Evolutionary conservation across 2,113 vertebrate species (phyloP).

Genomic region (Antigone vipio): DNA sequence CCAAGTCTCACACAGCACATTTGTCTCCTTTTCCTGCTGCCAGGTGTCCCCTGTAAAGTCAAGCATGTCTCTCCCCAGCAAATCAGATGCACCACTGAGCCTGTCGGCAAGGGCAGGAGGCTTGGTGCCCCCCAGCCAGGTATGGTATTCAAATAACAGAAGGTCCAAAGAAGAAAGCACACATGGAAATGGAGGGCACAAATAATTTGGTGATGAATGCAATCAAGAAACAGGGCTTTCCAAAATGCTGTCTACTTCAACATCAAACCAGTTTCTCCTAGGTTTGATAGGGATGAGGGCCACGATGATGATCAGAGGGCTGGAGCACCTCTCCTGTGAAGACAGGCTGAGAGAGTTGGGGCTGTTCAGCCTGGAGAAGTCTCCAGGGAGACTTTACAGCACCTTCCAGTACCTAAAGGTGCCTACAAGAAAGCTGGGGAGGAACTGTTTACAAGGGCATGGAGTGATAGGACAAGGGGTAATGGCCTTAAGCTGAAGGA

Average conservation of each 20-base stretch:
- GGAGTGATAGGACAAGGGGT: rapidly evolving
- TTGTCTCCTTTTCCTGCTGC: not conserved
- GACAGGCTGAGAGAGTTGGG: not conserved
- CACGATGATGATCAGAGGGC: rapidly evolving
- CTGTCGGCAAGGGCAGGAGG: not conserved
- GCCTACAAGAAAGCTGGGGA: not conserved
- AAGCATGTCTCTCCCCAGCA: slow-evolving; percentile 45
- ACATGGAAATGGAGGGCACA: not conserved
- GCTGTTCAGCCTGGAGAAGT: not conserved
- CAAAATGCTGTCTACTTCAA: not conserved
- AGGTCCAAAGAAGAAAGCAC: not conserved
- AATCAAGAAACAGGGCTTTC: not conserved
- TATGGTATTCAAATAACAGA: not conserved
- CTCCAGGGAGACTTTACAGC: rapidly evolving
- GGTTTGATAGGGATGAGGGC: not conserved
- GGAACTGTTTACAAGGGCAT: not conserved
- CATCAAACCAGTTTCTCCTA: not conserved
- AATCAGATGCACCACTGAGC: slow-evolving; percentile 66
- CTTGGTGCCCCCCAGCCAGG: slow-evolving; percentile 65
- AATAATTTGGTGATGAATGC: rapidly evolving
- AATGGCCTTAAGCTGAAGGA: not conserved
- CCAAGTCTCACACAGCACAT: not conserved
- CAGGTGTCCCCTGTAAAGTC: slow-evolving; percentile 69
- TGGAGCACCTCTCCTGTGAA: rapidly evolving
- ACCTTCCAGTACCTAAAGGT: rapidly evolving